A percentile compares a stretch with the other conserved stretches of the same genome.
phyloP scores from a whole-genome alignment of 1,140 invertebrate genomes.

The Aphelenchoides fujianensis region DNA sequence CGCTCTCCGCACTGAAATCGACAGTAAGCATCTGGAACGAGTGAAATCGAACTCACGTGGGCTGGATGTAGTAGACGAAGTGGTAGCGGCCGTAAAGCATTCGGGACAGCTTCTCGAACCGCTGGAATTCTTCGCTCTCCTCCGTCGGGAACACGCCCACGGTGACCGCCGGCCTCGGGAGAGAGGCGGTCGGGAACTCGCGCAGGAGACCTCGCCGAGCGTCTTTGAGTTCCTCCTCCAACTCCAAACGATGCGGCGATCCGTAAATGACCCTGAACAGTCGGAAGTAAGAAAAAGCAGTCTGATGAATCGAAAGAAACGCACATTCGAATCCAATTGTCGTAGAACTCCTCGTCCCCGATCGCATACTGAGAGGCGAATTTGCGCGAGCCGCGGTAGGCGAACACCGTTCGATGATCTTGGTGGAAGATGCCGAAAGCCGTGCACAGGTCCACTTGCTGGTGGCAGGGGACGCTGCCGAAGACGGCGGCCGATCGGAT shows the following conservation, averaged over 20 bases:
- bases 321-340: slow-evolving; percentile 33
- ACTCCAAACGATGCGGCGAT: slow-evolving; percentile 8
- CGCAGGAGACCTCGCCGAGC: slow-evolving; percentile 15
- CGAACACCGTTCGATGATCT: slow-evolving; percentile 37
- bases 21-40: neutral
- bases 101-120: slow-evolving; percentile 26
- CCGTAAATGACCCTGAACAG: slow-evolving; percentile 32
- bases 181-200: neutral
- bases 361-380: slow-evolving; percentile 38
- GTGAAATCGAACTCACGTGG: slow-evolving; percentile 24
- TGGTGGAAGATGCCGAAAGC: slow-evolving; percentile 42
- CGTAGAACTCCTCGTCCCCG: slow-evolving; percentile 43
- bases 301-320: slow-evolving; percentile 18
- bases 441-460: slow-evolving; percentile 37
- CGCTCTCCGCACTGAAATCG: slow-evolving; percentile 12
- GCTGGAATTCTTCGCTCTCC: slow-evolving; percentile 34
- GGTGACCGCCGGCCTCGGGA: slow-evolving; percentile 27
- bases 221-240: slow-evolving; percentile 21
- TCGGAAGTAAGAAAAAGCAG: too few relatives aligned
- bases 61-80: slow-evolving; percentile 40
- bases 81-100: slow-evolving; percentile 41
- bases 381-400: slow-evolving; percentile 31
- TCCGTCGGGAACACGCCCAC: slow-evolving; percentile 38
- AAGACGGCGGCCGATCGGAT: slow-evolving; percentile 14
- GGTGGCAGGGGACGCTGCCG: slow-evolving; percentile 39